These are phyloP conservation scores for Drosophila mayri DNA, from an alignment of 1,140 invertebrate genomes.

Conservation along the genomic window DNA sequence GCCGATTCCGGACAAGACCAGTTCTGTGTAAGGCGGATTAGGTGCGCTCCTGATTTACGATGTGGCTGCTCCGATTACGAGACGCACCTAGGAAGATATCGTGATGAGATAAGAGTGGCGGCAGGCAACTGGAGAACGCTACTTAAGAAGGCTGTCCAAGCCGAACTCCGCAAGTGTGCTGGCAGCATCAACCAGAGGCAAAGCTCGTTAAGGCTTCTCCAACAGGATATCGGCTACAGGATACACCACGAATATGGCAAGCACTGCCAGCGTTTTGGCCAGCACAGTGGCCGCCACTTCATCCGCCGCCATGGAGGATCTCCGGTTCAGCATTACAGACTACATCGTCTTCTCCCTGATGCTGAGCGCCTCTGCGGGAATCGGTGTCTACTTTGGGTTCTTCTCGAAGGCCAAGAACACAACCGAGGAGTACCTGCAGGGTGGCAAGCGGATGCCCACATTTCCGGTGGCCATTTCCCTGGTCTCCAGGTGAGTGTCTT, in stretches of 20 bases:
- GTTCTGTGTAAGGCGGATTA: slow-evolving; percentile 33
- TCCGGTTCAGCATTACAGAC: slow-evolving; percentile 86
- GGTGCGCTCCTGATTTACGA: slow-evolving; percentile 38
- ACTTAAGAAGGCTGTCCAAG: slow-evolving; percentile 31
- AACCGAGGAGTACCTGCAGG: slow-evolving; percentile 87
- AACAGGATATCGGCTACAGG: neutral
- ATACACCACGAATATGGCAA: slow-evolving; percentile 26
- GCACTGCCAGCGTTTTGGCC: slow-evolving; percentile 16
- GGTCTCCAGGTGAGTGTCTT: slow-evolving; percentile 86
- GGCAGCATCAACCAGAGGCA: slow-evolving; percentile 50
- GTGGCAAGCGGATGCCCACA: slow-evolving; percentile 87
- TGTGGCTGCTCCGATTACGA: slow-evolving; percentile 39
- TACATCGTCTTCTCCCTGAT: slow-evolving; percentile 87
- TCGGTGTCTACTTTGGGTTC: slow-evolving; percentile 90
- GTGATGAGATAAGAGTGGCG: slow-evolving; percentile 36
- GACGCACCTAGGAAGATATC: slow-evolving; percentile 36
- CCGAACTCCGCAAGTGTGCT: slow-evolving; percentile 27
- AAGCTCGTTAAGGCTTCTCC: neutral
- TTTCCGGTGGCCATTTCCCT: slow-evolving; percentile 89
- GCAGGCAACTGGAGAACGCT: slow-evolving; percentile 8
- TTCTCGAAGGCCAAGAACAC: slow-evolving; percentile 78
- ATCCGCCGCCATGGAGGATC: slow-evolving; percentile 14
- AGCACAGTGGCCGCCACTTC: slow-evolving; percentile 32
- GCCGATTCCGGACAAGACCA: slow-evolving; percentile 11
- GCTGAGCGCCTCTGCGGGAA: slow-evolving; percentile 87